Evolutionary conservation across 2,888 invertebrate species (phyloP).

Genomic region (Tachina lurida): DNA sequence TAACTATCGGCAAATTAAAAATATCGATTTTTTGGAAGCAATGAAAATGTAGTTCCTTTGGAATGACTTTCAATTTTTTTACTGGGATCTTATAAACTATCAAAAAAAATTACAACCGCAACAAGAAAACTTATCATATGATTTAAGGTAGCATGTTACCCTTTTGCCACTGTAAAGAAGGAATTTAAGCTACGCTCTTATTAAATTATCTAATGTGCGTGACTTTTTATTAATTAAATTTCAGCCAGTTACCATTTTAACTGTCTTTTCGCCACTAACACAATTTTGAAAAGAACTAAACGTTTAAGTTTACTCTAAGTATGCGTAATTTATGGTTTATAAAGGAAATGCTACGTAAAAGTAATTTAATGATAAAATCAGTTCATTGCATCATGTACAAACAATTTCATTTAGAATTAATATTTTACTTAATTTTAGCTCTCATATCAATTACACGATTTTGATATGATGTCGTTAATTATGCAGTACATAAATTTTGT

Average conservation of each 20-base stretch:
- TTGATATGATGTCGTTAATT: not conserved
- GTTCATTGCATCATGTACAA: not conserved
- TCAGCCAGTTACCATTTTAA: too few species aligned
- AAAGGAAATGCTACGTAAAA: conserved; percentile 21
- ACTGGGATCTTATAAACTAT: too few species aligned
- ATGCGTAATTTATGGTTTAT: conserved; percentile 39
- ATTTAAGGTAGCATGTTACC: too few species aligned
- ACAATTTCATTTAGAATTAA: conserved; percentile 1
- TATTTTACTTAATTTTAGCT: not conserved
- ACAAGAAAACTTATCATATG: too few species aligned
- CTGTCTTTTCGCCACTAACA: conserved; percentile 8
- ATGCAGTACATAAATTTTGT: too few species aligned
- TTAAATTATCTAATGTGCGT: not conserved
- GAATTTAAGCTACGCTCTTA: not conserved
- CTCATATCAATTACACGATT: not conserved
- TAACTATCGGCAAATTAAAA: too few species aligned
- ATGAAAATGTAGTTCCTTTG: too few species aligned
- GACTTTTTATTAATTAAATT: too few species aligned
- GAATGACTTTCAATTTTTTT: too few species aligned
- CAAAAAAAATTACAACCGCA: too few species aligned
- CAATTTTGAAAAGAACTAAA: conserved; percentile 29
- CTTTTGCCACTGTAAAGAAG: not conserved
- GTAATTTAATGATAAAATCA: conserved; percentile 48
- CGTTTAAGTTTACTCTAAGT: conserved; percentile 28
- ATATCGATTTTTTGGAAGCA: too few species aligned